Evolutionary conservation across 1,140 invertebrate species (phyloP).

Genomic region (Heterodera carotae): DNA sequence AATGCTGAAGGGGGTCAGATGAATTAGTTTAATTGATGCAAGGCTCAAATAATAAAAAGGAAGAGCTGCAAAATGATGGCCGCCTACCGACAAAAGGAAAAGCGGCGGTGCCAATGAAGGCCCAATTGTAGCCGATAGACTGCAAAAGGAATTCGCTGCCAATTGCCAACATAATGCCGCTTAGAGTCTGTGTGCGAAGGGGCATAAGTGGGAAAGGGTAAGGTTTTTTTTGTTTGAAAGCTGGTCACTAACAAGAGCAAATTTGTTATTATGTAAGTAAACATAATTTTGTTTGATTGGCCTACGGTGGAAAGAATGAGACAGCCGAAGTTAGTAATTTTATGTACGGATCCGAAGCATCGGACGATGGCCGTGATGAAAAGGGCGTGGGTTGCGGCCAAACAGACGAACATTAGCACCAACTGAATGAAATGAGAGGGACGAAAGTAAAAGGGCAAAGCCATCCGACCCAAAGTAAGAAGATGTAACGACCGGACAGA

Average conservation of each 20-base stretch:
- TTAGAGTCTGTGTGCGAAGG: conserved; percentile 59
- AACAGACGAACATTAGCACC: conserved; percentile 57
- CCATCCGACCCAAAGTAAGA: conserved; percentile 58
- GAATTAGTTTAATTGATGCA: conserved; percentile 31
- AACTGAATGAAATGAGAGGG: conserved; percentile 45
- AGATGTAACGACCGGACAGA: conserved; percentile 52
- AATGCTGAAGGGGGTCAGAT: conserved; percentile 51
- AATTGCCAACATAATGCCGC: conserved; percentile 55
- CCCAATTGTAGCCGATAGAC: conserved; percentile 58
- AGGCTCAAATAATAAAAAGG: not conserved
- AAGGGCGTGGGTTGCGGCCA: conserved; percentile 62
- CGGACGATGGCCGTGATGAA: conserved; percentile 62
- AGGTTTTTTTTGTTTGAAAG: no score
- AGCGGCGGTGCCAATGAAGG: conserved; percentile 60
- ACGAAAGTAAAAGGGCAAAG: not conserved
- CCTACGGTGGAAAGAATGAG: conserved; percentile 62
- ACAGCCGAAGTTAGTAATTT: conserved; percentile 60
- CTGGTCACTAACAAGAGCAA: no score
- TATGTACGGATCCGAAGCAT: conserved; percentile 60
- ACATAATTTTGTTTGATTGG: conserved; percentile 6
- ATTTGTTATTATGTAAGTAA: no score
- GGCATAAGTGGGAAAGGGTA: no score
- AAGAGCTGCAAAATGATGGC: not conserved
- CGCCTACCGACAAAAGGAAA: conserved; percentile 59
- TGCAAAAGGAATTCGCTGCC: conserved; percentile 56